These are phyloP conservation scores for Trididemnum nubilum DNA, from an alignment of 23 tunicate species.

Conservation along the genomic window DNA sequence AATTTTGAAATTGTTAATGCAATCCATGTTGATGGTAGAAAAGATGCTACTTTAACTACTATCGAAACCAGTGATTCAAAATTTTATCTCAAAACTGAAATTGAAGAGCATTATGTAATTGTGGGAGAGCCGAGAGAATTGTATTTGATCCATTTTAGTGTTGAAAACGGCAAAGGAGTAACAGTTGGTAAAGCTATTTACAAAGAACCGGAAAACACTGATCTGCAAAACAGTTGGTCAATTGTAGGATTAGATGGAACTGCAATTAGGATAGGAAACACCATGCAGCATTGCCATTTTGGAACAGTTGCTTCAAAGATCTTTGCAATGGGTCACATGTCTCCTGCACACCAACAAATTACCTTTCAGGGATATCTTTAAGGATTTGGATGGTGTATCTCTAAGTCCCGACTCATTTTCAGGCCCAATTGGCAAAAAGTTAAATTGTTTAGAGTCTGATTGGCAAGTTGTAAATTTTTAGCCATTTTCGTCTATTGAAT, in stretches of 20 bases:
- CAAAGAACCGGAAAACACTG: constrained; percentile 10
- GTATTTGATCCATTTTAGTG: constrained; percentile 12
- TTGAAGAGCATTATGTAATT: constrained; percentile 23
- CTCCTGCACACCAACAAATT: constrained; percentile 23
- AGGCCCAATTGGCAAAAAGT: constrained; percentile 33
- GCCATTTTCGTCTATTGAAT: not conserved
- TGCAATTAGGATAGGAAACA: constrained; percentile 29
- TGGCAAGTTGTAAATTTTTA: constrained; percentile 23
- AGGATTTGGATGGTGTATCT: constrained; percentile 23
- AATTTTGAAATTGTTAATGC: constrained; percentile 23
- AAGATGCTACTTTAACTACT: constrained; percentile 31
- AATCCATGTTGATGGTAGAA: constrained; percentile 33
- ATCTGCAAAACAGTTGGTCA: not conserved
- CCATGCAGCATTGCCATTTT: constrained; percentile 5
- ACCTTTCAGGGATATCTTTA: constrained; percentile 32
- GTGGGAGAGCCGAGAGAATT: constrained; percentile 29
- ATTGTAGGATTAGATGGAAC: constrained; percentile 28
- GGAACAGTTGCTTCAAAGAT: constrained; percentile 42
- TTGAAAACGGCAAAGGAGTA: constrained; percentile 21
- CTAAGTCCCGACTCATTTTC: constrained; percentile 32
- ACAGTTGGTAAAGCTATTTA: constrained; percentile 24
- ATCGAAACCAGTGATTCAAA: not conserved
- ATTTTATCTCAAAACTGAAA: not conserved
- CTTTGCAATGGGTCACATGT: constrained; percentile 40
- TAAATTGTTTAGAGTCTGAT: constrained; percentile 30